Evolutionary conservation across 2,113 vertebrate genomes (phyloP).

Genomic region (Trematomus loennbergii): DNA sequence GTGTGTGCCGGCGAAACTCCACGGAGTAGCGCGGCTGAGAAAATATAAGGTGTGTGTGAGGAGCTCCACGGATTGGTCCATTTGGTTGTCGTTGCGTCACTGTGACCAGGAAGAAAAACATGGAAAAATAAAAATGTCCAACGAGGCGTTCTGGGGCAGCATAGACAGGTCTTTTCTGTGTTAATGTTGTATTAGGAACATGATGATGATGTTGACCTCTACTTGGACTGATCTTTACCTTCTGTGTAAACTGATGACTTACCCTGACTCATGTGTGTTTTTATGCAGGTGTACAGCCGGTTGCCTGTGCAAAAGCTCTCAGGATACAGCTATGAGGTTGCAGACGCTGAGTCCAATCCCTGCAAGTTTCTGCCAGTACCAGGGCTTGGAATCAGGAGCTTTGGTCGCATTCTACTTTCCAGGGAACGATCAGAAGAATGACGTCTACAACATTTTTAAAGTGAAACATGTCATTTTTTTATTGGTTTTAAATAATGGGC

Average conservation of each 20-base stretch:
- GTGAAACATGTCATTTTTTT: conserved; percentile 48
- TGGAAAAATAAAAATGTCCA: no score
- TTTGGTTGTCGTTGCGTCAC: no score
- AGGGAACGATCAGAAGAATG: conserved; percentile 14
- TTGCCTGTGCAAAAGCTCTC: conserved; percentile 80
- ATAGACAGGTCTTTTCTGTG: no score
- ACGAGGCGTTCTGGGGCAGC: no score
- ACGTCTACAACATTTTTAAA: conserved; percentile 79
- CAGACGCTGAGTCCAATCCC: conserved; percentile 48
- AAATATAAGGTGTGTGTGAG: no score
- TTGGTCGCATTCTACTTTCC: background rate
- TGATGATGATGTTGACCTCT: background rate
- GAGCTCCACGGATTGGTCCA: no score
- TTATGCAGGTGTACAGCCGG: conserved; percentile 80
- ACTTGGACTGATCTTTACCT: background rate
- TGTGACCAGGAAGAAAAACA: no score
- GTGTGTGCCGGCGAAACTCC: no score
- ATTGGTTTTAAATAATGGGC: background rate
- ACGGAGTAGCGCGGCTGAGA: no score
- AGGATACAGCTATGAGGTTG: conserved; percentile 71
- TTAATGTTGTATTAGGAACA: background rate
- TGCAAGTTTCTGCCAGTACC: conserved; percentile 20
- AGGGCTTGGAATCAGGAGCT: fast-evolving
- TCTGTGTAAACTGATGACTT: background rate
- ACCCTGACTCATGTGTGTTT: background rate